Base-by-base conservation (phyloP, 2,113 vertebrate species). In the Apus apus region DNA sequence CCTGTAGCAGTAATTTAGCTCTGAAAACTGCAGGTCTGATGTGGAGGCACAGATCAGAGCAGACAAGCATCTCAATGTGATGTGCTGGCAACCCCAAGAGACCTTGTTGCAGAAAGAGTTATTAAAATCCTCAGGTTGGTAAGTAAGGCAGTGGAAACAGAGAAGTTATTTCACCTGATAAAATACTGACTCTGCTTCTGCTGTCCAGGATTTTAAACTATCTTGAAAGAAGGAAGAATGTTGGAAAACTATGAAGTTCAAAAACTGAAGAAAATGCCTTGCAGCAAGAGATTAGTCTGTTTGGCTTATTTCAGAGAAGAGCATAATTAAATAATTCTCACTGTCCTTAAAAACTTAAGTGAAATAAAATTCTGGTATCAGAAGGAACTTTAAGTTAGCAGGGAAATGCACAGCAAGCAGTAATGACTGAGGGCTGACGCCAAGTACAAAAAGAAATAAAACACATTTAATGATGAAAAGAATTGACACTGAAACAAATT, bases 231-330 rank as follows among this genome's bases (percentile, higher is more conserved):
- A 85, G 9, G 12, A 29, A 58, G 13, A 64, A 23, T 18, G 23
- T 34, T 72, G 36, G 77, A 85, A 85, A 92, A 40, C 30, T 18
- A 1, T 26, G 5, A 72, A 32, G 34, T 89, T 95, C 32, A 78
- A 79, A 92, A 85, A 75, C 26, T 11, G 58, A 75, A 85, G 62
- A 75, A 93, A 78, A 89, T 78, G 36, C 61, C 70, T 94, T 1
- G 0, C 65, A 89, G 57, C 51, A 82, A 92, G 60, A 80, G 51
- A 65, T 94, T 50, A 46, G n/a, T 43, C 65, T 70, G 46, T 81
- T 95, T 70, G 89, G 45, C 32, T 85, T 87, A 64, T 91, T 87
- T 94, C 81, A 95, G 62, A 95, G 85, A 82, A 91, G n/a, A 85
- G 5, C 5, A 1, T 75, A 62, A 82, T 94, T 89, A 89, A 89